Percentiles rank a stretch among this genome's conserved stretches.
phyloP scores from a whole-genome alignment of 2,113 vertebrate species.

The Mastomys natalensis region DNA sequence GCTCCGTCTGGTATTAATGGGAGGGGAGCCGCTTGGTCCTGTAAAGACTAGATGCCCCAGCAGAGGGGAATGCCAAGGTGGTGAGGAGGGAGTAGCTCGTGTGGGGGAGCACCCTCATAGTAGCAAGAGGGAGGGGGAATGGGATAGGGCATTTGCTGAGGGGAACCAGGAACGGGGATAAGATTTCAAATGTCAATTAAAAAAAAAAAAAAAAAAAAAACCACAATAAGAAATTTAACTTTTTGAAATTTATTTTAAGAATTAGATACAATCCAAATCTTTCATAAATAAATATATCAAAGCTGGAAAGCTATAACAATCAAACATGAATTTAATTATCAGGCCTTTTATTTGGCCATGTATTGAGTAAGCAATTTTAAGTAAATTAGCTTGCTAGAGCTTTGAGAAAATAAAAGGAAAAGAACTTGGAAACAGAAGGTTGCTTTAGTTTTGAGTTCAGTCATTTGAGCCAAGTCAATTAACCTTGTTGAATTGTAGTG shows the following conservation, averaged over 20 bases:
- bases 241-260: not conserved
- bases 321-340: not conserved
- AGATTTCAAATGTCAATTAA: too few relatives aligned
- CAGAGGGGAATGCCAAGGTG: too few relatives aligned
- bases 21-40: too few relatives aligned
- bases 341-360: not conserved
- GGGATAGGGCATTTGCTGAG: too few relatives aligned
- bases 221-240: not conserved
- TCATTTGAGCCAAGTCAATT: not conserved
- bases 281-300: not conserved
- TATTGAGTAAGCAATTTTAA: constrained; percentile 7
- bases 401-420: not conserved
- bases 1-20: too few relatives aligned
- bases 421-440: not conserved
- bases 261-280: not conserved
- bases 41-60: too few relatives aligned
- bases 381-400: not conserved
- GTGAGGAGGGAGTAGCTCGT: too few relatives aligned
- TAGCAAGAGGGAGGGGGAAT: too few relatives aligned
- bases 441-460: not conserved
- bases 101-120: too few relatives aligned
- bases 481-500: not conserved
- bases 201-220: too few relatives aligned
- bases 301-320: not conserved
- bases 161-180: too few relatives aligned